Evolutionary conservation across 2,797 vertebrate genomes (phyloP).

Genomic region (Pseudocheirus occidentalis): DNA sequence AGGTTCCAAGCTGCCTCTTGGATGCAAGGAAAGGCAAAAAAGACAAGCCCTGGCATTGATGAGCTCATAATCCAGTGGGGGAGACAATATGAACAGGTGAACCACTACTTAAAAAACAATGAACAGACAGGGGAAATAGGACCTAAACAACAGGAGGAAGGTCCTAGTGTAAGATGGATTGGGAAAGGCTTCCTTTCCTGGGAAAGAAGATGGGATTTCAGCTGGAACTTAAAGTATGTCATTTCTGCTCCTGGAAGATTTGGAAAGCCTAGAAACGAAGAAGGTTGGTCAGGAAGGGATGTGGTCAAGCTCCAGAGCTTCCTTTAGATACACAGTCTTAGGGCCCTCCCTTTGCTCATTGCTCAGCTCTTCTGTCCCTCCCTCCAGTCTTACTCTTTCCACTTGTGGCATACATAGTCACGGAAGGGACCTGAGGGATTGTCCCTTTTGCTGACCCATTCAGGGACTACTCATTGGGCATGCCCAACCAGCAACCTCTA

Average conservation of each 20-base stretch:
- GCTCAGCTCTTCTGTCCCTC: background rate
- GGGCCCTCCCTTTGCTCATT: background rate
- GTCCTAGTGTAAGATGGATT: background rate
- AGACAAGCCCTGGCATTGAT: background rate
- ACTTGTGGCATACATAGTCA: background rate
- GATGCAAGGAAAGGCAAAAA: background rate
- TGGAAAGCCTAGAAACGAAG: slow-evolving; percentile 26
- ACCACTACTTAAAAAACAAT: background rate
- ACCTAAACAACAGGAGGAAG: background rate
- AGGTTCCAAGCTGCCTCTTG: no score
- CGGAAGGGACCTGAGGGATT: slow-evolving; percentile 6
- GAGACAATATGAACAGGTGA: background rate
- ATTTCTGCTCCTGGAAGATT: background rate
- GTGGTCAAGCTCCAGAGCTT: background rate
- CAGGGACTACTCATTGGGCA: slow-evolving; percentile 34
- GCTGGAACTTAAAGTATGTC: slow-evolving; percentile 23
- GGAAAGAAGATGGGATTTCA: background rate
- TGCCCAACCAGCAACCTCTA: background rate
- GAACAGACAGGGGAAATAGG: background rate
- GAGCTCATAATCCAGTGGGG: background rate
- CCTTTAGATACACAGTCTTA: background rate
- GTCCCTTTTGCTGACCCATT: slow-evolving; percentile 47
- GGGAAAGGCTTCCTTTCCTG: background rate
- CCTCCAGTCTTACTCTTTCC: background rate
- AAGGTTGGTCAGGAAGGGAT: background rate